These are phyloP conservation scores for Setophaga coronata DNA, from an alignment of 2,113 vertebrate genomes.

Conservation along the genomic window DNA sequence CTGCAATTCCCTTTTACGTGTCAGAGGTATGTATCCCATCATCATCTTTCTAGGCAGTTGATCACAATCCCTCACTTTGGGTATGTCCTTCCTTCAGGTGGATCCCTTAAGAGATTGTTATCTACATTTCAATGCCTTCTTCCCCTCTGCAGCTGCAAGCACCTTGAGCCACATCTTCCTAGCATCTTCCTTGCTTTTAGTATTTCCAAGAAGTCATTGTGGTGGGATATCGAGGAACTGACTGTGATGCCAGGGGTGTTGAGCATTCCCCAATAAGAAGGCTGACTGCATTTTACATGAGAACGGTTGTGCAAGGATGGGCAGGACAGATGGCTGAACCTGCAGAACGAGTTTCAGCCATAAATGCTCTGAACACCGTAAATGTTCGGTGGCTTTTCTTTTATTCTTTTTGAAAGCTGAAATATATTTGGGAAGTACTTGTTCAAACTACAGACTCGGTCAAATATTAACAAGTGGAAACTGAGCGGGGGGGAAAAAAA, in stretches of 20 bases:
- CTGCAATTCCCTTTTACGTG: background rate
- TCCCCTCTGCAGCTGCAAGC: background rate
- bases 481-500: background rate
- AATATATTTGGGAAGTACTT: conserved; percentile 68
- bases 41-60: background rate
- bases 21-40: background rate
- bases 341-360: conserved; percentile 49
- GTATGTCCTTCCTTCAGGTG: background rate
- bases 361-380: background rate
- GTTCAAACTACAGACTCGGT: conserved; percentile 52
- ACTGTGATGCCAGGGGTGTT: background rate
- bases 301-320: conserved; percentile 31
- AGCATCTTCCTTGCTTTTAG: background rate
- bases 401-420: conserved; percentile 23
- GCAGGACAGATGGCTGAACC: conserved; percentile 54
- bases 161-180: background rate
- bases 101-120: background rate
- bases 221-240: background rate
- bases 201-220: conserved; percentile 39
- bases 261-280: background rate
- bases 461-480: conserved; percentile 60
- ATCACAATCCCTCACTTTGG: background rate
- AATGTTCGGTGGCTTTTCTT: background rate
- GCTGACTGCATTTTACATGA: background rate
- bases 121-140: background rate